Evolutionary conservation across 2,113 vertebrate species (phyloP), one percentile per base, ranked within the genome.

Genomic region (Seriola aureovittata): DNA sequence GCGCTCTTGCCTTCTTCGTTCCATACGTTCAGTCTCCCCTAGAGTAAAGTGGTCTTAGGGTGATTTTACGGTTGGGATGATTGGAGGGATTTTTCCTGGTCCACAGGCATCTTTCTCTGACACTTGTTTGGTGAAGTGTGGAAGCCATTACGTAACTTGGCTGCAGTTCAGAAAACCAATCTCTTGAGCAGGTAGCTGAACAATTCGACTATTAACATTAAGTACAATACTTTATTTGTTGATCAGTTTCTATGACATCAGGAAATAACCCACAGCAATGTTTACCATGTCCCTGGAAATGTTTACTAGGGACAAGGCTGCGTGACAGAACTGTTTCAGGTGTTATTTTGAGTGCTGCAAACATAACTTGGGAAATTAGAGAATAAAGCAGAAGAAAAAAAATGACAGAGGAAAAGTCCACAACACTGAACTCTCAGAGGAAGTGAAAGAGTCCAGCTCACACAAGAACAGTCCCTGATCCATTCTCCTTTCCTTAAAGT

Each of bases 31-130:
- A 57, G 36, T 32, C 10, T 69, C 60, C 46, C 63, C 23, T 25
- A 65, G 8, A 4, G 21, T 48, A 1, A 59, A 52, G 42, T 25
- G 16, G 17, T 52, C 54, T 60, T 6, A 8, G 8, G 23, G n/a
- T 19, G 34, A 72, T 80, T 80, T 72, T 63, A 76, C 0, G 0
- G 21, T 70, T 19, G 8, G 44, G n/a, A 12, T 76, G 71, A 80
- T 50, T 60, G 7, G 17, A 52, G 17, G 12, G 17, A 16, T 58
- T 36, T 71, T 60, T 72, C 25, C 25, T 25, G 19, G n/a, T 72
- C 66, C 44, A 59, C 44, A 38, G 44, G 54, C 8, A 0, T 1
- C 60, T 42, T 59, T n/a, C 60, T 38, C 11, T 16, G 3, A 64
- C 69, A 55, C 42, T 46, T 0, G 23, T 65, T 40, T 8, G 4